These are phyloP conservation scores for Varanus salvator DNA, from an alignment of 2,113 vertebrate species.

Conservation along the genomic window DNA sequence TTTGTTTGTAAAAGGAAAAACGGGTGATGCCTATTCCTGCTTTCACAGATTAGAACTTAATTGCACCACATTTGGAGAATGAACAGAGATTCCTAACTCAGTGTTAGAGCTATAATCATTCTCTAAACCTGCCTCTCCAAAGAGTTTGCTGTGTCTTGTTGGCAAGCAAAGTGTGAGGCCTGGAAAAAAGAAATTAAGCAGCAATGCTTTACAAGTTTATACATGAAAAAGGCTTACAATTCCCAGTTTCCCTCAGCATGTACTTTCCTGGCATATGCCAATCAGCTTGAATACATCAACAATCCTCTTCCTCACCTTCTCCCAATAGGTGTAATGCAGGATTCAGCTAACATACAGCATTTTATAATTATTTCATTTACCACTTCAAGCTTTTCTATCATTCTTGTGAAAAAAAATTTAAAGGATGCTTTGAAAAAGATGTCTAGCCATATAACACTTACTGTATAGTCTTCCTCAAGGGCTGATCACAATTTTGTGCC, in stretches of 20 bases:
- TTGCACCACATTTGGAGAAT: conserved; percentile 54
- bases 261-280: too few species aligned
- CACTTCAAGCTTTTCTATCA: not conserved
- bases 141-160: conserved; percentile 49
- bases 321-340: not conserved
- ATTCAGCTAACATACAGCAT: not conserved
- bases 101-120: conserved; percentile 60
- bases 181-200: not conserved
- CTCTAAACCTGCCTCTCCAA: conserved; percentile 50
- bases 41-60: conserved; percentile 64
- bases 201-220: too few species aligned
- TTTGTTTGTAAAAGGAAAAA: conserved; percentile 38
- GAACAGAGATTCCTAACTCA: conserved; percentile 53
- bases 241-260: too few species aligned
- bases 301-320: not conserved
- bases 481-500: conserved; percentile 41
- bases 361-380: conserved; percentile 60
- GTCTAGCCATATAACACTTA: conserved; percentile 52
- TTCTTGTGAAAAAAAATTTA: conserved; percentile 56
- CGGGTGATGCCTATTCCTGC: conserved; percentile 38
- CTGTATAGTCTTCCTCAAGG: conserved; percentile 37
- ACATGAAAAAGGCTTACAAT: too few species aligned
- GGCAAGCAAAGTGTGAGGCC: conserved; percentile 47
- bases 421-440: conserved; percentile 32
- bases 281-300: not conserved